phyloP scores from a whole-genome alignment of 1,140 invertebrate species.

The Pygmarrhopalites habei region DNA sequence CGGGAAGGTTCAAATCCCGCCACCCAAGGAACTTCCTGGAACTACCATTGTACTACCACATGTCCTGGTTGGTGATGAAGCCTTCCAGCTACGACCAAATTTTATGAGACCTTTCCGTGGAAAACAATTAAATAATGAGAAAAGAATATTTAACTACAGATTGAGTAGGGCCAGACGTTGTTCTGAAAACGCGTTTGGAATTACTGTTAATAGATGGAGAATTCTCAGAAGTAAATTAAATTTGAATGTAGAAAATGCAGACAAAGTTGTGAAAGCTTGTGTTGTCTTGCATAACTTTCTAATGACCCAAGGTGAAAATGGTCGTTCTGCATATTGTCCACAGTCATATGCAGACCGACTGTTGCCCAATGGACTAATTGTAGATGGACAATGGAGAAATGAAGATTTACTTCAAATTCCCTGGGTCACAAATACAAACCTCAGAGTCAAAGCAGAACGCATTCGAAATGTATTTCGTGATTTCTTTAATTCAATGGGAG shows the following conservation, averaged over 20 bases:
- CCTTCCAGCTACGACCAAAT: too few relatives aligned
- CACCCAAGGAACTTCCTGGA: too few relatives aligned
- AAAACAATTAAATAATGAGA: too few relatives aligned
- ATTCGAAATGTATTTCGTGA: neutral
- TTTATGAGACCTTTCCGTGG: too few relatives aligned
- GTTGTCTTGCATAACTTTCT: slow-evolving; percentile 15
- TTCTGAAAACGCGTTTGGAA: too few relatives aligned
- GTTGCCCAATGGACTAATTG: neutral
- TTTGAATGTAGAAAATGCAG: slow-evolving; percentile 8
- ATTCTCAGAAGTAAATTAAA: neutral
- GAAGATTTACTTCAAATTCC: neutral
- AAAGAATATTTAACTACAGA: too few relatives aligned
- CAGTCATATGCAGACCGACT: neutral
- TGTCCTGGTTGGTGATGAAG: too few relatives aligned
- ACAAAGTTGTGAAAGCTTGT: slow-evolving; percentile 17
- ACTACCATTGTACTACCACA: too few relatives aligned
- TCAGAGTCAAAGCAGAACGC: neutral
- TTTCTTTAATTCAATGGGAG: neutral
- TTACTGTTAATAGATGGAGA: too few relatives aligned
- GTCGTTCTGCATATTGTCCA: slow-evolving; percentile 12
- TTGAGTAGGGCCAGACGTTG: too few relatives aligned
- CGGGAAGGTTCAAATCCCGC: too few relatives aligned
- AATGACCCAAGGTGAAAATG: too few relatives aligned
- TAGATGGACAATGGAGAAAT: slow-evolving; percentile 8
- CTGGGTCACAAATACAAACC: neutral